Conservation (phyloP, 2,113 vertebrate species). For the Saguinus midas region DNA sequence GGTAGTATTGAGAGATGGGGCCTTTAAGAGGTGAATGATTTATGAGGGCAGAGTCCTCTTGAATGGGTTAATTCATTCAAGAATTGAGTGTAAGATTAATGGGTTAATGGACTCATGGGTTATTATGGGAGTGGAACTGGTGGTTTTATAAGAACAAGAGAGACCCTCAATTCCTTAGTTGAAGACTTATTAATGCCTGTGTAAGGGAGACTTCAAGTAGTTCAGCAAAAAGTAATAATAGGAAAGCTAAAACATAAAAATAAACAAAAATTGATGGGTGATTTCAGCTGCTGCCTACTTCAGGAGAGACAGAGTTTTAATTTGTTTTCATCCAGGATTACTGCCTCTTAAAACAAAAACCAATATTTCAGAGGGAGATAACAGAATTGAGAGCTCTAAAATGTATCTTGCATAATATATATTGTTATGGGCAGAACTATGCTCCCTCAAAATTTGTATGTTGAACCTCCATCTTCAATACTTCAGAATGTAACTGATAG, state of each 20-base stretch:
- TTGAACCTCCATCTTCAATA: neutral
- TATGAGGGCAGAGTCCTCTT: neutral
- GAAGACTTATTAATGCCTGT: neutral
- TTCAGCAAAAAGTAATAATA: neutral
- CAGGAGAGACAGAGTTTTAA: neutral
- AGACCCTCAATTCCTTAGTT: neutral
- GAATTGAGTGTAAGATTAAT: neutral
- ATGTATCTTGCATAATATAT: neutral
- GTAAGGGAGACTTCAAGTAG: neutral
- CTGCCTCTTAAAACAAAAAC: neutral
- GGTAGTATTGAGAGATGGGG: neutral
- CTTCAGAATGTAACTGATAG: neutral
- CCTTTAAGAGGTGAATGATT: neutral
- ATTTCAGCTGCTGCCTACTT: neutral
- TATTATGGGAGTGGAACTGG: neutral
- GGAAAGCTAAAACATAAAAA: neutral
- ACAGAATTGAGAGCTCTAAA: neutral
- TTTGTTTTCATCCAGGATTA: neutral
- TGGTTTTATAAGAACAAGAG: neutral
- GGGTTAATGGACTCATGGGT: neutral
- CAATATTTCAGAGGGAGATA: neutral
- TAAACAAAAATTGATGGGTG: neutral
- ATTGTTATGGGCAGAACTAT: neutral
- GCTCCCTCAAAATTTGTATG: neutral
- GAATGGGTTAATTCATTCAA: neutral